phyloP scores from a whole-genome alignment of 2,113 vertebrate species.

The Alethe castanea region DNA sequence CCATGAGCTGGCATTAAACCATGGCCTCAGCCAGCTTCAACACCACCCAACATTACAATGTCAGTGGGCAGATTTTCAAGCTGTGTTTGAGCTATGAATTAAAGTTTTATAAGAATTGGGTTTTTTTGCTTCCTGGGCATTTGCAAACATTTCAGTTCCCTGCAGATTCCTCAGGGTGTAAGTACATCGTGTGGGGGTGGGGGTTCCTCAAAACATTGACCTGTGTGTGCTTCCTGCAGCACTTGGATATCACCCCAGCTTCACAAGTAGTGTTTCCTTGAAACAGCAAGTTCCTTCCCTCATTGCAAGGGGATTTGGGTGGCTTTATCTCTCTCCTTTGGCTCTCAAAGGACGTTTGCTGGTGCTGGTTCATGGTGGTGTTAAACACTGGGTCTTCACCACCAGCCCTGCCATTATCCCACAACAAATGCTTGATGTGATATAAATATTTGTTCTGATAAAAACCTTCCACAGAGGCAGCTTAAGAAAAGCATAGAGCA shows the following conservation, averaged over 20 bases:
- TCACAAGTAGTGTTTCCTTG: background rate
- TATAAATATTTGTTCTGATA: background rate
- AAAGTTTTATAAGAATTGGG: background rate
- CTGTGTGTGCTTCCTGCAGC: accelerated
- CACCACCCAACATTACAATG: background rate
- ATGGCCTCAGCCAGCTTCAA: background rate
- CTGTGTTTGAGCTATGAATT: background rate
- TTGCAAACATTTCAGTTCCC: background rate
- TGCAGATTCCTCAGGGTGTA: background rate
- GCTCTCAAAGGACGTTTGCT: accelerated
- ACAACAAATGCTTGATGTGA: background rate
- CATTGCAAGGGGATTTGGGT: background rate
- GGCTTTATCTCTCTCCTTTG: background rate
- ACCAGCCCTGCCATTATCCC: background rate
- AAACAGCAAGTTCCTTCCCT: background rate
- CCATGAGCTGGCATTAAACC: background rate
- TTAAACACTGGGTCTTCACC: background rate
- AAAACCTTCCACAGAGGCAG: background rate
- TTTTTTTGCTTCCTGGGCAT: background rate
- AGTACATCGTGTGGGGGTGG: background rate
- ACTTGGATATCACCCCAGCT: background rate
- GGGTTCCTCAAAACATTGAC: background rate
- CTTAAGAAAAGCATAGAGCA: background rate
- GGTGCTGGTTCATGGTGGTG: background rate
- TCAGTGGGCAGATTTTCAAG: background rate